Evolutionary conservation across 2,113 vertebrate species (phyloP).

Genomic region (mouse (Mus musculus)): GRCm39 chr10:125478501-125479000

Average conservation of each 20-base stretch:
- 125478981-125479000: not conserved
- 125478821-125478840: not conserved
- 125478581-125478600: not conserved
- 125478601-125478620: not conserved
- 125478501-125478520: not conserved
- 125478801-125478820: not conserved
- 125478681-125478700: conserved; percentile 9
- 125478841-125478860: not conserved
- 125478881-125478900: not conserved
- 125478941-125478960: not conserved
- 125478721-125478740: not conserved
- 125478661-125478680: not conserved
- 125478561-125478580: not conserved
- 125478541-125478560: not conserved
- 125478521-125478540: not conserved
- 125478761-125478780: not conserved
- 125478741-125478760: not conserved
- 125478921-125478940: not conserved
- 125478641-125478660: not conserved
- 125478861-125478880: not conserved
- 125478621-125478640: not conserved
- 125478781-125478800: not conserved
- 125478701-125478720: not conserved
- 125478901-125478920: accelerated
- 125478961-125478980: too few relatives aligned